Conservation (phyloP, 2,797 vertebrate genomes). For the Sebastes cheni region DNA sequence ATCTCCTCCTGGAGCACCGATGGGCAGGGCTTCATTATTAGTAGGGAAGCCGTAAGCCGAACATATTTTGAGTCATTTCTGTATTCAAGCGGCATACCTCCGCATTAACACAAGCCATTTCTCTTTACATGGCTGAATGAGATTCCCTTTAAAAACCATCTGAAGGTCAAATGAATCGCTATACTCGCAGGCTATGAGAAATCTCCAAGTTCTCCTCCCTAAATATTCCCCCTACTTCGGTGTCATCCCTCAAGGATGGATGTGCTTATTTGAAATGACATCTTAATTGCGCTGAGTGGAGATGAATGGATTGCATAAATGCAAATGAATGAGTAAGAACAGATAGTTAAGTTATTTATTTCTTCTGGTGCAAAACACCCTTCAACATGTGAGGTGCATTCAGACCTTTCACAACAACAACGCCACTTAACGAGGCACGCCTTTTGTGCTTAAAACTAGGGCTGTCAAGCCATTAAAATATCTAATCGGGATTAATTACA, state of each 20-base stretch:
- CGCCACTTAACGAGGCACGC: neutral
- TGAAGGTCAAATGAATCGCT: conserved; percentile 75
- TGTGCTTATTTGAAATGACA: conserved; percentile 63
- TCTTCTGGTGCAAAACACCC: conserved; percentile 28
- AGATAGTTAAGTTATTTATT: conserved; percentile 61
- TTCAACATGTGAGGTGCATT: conserved; percentile 38
- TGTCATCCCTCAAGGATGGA: conserved; percentile 48
- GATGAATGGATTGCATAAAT: conserved; percentile 64
- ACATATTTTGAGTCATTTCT: conserved; percentile 64
- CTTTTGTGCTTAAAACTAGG: neutral
- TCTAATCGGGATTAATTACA: no score
- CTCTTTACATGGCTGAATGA: conserved; percentile 78
- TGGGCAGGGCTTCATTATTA: conserved; percentile 73
- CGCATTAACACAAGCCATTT: conserved; percentile 77
- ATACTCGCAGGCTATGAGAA: conserved; percentile 50
- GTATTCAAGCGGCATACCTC: conserved; percentile 66
- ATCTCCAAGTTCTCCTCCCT: conserved; percentile 35
- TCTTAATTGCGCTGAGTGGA: conserved; percentile 65
- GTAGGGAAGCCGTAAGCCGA: conserved; percentile 51
- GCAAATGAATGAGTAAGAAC: conserved; percentile 70
- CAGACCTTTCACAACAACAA: conserved; percentile 30
- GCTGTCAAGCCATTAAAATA: no score
- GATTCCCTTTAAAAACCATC: conserved; percentile 67
- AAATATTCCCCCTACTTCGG: conserved; percentile 42
- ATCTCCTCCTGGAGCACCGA: conserved; percentile 67